Conservation (phyloP, 2,888 invertebrate species). For the Ditylenchus weischeri region DNA sequence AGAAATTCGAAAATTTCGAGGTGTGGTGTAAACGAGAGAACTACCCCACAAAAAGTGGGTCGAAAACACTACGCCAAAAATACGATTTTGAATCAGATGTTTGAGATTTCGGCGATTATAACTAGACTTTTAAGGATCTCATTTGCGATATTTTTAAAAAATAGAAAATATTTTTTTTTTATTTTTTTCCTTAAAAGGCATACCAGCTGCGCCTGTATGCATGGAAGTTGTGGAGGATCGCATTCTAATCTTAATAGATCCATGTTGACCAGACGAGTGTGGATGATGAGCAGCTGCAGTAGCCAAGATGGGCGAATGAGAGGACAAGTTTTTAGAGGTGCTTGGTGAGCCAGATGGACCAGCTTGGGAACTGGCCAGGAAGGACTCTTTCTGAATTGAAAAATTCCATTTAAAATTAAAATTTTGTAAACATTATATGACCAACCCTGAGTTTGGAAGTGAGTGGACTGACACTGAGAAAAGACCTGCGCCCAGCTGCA, state of each 20-base stretch:
- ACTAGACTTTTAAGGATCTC: too few species aligned
- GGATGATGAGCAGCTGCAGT: not conserved
- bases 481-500: constrained; percentile 22
- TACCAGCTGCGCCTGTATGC: not conserved
- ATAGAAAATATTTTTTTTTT: too few species aligned
- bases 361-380: constrained; percentile 12
- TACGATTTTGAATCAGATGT: too few species aligned
- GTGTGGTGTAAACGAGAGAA: too few species aligned
- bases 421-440: not conserved
- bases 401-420: not conserved
- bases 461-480: constrained; percentile 25
- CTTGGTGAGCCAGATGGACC: constrained; percentile 22
- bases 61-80: too few species aligned
- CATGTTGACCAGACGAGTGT: constrained; percentile 2
- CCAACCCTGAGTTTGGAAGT: constrained; percentile 9
- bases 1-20: too few species aligned
- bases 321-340: constrained; percentile 17
- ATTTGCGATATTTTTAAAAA: too few species aligned
- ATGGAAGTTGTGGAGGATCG: constrained; percentile 14
- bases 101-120: too few species aligned
- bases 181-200: not conserved
- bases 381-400: constrained; percentile 2
- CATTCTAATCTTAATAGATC: constrained; percentile 13
- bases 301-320: not conserved
- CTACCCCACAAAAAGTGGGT: too few species aligned